Percentiles rank a stretch among this genome's conserved stretches.
Conservation (phyloP, 64 coral and sea anemone genomes). For the Anthopleura sola region DNA sequence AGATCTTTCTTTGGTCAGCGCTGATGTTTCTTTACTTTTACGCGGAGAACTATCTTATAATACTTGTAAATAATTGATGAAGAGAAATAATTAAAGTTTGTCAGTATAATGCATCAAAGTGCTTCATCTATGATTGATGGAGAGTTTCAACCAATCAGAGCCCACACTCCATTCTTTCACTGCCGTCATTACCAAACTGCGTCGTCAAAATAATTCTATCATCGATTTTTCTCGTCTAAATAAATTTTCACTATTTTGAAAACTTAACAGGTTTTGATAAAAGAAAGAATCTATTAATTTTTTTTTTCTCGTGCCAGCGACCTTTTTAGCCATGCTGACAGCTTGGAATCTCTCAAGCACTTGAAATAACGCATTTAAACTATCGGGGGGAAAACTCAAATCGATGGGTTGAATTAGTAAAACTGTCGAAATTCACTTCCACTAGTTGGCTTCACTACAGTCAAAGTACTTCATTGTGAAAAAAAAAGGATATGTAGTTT, state of each 20-base stretch:
- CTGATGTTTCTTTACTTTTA: constrained; percentile 7
- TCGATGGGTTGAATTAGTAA: too few relatives aligned
- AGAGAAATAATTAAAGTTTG: constrained; percentile 10
- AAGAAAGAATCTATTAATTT: background rate
- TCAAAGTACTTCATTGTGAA: too few relatives aligned
- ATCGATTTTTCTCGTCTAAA: constrained; percentile 12
- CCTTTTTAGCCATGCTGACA: background rate
- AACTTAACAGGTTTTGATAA: background rate
- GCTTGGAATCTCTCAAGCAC: too few relatives aligned
- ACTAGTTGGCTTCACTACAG: too few relatives aligned
- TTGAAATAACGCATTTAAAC: too few relatives aligned
- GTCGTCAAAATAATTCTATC: background rate
- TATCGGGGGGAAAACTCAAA: too few relatives aligned
- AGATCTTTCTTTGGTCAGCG: constrained; percentile 2
- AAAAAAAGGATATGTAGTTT: too few relatives aligned
- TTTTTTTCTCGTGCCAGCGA: background rate
- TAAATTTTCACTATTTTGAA: constrained; percentile 3
- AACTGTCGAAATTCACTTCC: too few relatives aligned
- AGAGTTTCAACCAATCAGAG: background rate
- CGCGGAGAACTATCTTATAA: constrained; percentile 5
- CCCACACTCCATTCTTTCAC: background rate
- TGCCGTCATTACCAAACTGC: background rate
- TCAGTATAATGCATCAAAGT: constrained; percentile 16
- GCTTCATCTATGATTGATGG: constrained; percentile 8
- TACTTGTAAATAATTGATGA: constrained; percentile 22